Evolutionary conservation across 2,113 vertebrate species (phyloP).

Genomic region (Nicator chloris): DNA sequence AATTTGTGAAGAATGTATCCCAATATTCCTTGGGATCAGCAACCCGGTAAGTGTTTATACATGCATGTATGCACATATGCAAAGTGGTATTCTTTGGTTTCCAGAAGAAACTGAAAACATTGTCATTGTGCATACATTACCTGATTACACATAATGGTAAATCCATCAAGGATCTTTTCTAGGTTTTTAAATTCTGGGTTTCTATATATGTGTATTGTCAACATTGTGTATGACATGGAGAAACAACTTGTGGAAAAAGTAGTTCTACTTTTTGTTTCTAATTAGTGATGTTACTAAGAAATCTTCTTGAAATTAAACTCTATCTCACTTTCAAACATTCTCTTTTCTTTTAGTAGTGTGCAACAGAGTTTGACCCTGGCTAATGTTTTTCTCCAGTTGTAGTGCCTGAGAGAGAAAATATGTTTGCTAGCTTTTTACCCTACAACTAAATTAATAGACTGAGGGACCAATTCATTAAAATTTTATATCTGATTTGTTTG

Average conservation of each 20-base stretch:
- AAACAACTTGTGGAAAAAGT: background rate
- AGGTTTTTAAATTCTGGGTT: background rate
- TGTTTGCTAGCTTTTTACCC: background rate
- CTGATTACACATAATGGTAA: background rate
- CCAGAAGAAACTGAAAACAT: background rate
- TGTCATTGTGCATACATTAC: background rate
- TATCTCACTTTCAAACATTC: background rate
- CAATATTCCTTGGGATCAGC: background rate
- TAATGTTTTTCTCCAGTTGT: slow-evolving; percentile 10
- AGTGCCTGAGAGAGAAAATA: slow-evolving; percentile 5
- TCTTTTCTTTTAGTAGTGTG: background rate
- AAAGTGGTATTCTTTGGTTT: background rate
- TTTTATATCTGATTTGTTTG: slow-evolving; percentile 54
- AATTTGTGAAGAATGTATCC: background rate
- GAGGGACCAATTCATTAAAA: slow-evolving; percentile 49
- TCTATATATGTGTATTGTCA: background rate
- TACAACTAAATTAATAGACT: slow-evolving; percentile 45
- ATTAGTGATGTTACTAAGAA: background rate
- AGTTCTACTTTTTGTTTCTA: background rate
- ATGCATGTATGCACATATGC: background rate
- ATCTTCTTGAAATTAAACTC: background rate
- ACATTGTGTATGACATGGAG: background rate
- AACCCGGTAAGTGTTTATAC: background rate
- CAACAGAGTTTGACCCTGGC: slow-evolving; percentile 9
- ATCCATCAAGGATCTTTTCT: background rate